These are phyloP conservation scores for Volucella inanis DNA, from an alignment of 2,888 invertebrate genomes.

Conservation along the genomic window DNA sequence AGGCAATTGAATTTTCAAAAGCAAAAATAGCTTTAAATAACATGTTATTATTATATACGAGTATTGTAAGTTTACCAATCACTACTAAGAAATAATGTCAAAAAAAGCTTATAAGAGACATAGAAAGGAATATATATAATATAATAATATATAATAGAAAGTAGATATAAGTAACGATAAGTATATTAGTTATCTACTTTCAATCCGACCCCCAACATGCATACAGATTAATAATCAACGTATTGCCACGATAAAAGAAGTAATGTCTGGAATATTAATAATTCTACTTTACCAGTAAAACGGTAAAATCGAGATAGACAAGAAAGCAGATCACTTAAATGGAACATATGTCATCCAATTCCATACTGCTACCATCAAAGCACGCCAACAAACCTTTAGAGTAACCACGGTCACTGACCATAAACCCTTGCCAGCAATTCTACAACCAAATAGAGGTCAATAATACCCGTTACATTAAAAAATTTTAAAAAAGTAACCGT, in stretches of 20 bases:
- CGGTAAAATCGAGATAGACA: constrained; percentile 1
- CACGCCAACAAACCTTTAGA: neutral
- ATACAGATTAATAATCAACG: constrained; percentile 26
- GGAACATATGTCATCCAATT: neutral
- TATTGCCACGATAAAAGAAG: too few relatives aligned
- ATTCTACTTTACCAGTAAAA: neutral
- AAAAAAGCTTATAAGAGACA: constrained; percentile 47
- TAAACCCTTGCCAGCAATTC: neutral
- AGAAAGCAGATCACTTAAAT: neutral
- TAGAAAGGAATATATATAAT: constrained; percentile 42
- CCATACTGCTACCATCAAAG: neutral
- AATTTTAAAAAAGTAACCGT: neutral
- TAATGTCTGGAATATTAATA: too few relatives aligned
- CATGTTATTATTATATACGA: constrained; percentile 57
- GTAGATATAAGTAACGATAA: constrained; percentile 16
- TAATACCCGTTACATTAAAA: too few relatives aligned
- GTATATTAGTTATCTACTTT: constrained; percentile 14
- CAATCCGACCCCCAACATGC: neutral
- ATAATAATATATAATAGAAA: constrained; percentile 35
- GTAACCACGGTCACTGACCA: neutral
- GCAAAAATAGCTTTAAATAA: too few relatives aligned
- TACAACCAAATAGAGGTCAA: neutral
- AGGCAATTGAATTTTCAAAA: too few relatives aligned
- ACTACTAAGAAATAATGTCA: constrained; percentile 35
- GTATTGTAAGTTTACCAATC: constrained; percentile 58